phyloP scores from a whole-genome alignment of 2,797 vertebrate species.

The Scolopax rusticola region DNA sequence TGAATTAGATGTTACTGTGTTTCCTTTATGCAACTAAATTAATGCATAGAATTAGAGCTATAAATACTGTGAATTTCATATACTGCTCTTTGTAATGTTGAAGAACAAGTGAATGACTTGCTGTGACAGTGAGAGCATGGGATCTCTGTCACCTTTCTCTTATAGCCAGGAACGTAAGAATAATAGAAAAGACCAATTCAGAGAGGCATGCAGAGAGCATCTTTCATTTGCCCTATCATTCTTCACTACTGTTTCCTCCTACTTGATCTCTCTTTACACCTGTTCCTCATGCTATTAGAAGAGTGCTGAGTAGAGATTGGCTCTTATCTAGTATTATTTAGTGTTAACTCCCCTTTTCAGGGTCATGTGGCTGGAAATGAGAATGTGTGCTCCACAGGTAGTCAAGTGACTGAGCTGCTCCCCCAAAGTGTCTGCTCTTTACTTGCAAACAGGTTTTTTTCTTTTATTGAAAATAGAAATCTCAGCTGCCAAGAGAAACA shows the following conservation, averaged over 20 bases:
- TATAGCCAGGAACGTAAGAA: neutral
- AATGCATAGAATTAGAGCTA: neutral
- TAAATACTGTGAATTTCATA: neutral
- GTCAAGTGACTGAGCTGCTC: slow-evolving; percentile 4
- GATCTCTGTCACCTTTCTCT: slow-evolving; percentile 6
- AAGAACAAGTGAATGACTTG: slow-evolving; percentile 2
- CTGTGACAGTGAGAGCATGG: neutral
- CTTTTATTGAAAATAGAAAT: slow-evolving; percentile 42
- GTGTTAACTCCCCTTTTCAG: slow-evolving; percentile 31
- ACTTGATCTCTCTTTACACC: slow-evolving; percentile 37
- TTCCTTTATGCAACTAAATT: neutral
- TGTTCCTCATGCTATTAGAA: slow-evolving; percentile 48
- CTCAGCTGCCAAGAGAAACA: slow-evolving; percentile 37
- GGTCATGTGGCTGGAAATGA: neutral
- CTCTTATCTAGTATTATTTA: slow-evolving; percentile 47
- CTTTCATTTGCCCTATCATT: slow-evolving; percentile 16
- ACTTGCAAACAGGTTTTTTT: slow-evolving; percentile 23
- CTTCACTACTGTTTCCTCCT: slow-evolving; percentile 5
- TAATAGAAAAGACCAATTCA: slow-evolving; percentile 26
- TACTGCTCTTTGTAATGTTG: neutral
- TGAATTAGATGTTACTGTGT: neutral
- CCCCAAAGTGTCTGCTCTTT: slow-evolving; percentile 31
- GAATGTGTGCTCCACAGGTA: neutral
- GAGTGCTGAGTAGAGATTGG: slow-evolving; percentile 20
- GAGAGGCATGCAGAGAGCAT: neutral